A percentile compares a stretch with the other conserved stretches of the same genome.
Conservation (phyloP, 2,888 invertebrate species). For the Spialia ferax region DNA sequence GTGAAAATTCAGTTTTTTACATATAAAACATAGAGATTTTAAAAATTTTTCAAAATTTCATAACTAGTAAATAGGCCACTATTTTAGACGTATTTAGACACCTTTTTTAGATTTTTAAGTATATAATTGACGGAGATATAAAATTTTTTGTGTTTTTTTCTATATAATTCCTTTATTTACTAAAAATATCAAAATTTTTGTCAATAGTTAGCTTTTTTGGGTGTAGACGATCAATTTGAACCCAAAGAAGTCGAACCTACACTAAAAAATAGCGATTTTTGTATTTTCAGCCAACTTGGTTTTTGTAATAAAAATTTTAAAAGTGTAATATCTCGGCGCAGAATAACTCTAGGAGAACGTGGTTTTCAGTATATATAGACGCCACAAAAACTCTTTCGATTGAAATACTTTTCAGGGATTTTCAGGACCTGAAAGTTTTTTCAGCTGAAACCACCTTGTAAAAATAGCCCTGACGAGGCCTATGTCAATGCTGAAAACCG, state of each 20-base stretch:
- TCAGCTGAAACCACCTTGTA: background rate
- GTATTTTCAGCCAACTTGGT: background rate
- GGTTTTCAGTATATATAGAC: background rate
- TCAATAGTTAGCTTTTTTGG: background rate
- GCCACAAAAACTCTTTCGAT: background rate
- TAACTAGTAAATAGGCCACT: background rate
- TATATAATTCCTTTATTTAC: background rate
- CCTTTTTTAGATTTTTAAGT: background rate
- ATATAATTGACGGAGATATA: no score
- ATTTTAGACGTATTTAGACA: background rate
- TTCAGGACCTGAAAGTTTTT: constrained; percentile 1
- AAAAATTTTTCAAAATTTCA: background rate
- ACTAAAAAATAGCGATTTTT: background rate
- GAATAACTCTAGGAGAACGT: background rate
- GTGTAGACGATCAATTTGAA: background rate
- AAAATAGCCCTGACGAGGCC: background rate
- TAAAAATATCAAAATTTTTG: background rate
- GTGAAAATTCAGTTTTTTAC: background rate
- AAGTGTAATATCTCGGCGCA: background rate
- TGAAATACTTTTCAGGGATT: background rate
- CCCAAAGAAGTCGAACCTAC: background rate
- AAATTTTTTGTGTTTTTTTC: background rate
- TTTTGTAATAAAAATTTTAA: background rate
- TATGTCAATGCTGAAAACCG: background rate
- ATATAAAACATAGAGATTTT: no score